These are phyloP conservation scores for Seriola quinqueradiata DNA, from an alignment of 2,113 vertebrate genomes.

Conservation along the genomic window DNA sequence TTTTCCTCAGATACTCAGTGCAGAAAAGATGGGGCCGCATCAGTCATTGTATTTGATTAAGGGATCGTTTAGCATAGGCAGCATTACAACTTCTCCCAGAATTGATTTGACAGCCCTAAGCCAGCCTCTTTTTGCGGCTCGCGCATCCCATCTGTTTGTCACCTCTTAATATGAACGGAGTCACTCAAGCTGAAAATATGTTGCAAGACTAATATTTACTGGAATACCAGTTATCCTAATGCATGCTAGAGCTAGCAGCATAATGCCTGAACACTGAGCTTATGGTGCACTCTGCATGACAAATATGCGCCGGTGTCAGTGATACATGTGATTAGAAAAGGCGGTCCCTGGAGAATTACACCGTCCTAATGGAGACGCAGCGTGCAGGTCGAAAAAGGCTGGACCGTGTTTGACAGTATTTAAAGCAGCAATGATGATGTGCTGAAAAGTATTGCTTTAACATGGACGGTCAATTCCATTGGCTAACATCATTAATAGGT, in stretches of 20 bases:
- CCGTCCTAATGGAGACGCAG: slow-evolving; percentile 59
- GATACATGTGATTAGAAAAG: slow-evolving; percentile 63
- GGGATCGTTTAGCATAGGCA: slow-evolving; percentile 54
- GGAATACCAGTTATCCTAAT: slow-evolving; percentile 71
- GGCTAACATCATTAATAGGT: slow-evolving; percentile 64
- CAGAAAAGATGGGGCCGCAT: slow-evolving; percentile 42
- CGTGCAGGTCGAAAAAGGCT: not conserved
- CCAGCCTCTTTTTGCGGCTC: slow-evolving; percentile 52
- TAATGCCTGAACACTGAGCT: slow-evolving; percentile 56
- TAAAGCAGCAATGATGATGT: slow-evolving; percentile 60
- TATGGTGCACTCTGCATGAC: slow-evolving; percentile 60
- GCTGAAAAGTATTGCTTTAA: slow-evolving; percentile 50
- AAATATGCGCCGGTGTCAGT: slow-evolving; percentile 50
- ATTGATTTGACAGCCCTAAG: slow-evolving; percentile 67
- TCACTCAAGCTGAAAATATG: slow-evolving; percentile 75
- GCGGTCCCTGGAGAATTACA: slow-evolving; percentile 37
- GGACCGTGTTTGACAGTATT: slow-evolving; percentile 62
- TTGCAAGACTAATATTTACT: slow-evolving; percentile 76
- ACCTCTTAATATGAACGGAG: slow-evolving; percentile 74
- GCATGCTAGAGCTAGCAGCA: slow-evolving; percentile 47
- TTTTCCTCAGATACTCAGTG: slow-evolving; percentile 31
- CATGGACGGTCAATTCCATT: slow-evolving; percentile 37
- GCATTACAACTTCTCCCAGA: slow-evolving; percentile 59
- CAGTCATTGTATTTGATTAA: slow-evolving; percentile 62
- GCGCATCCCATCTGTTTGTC: slow-evolving; percentile 69